Evolutionary conservation across 2,113 vertebrate species (phyloP).

Genomic region (Philantomba maxwellii): DNA sequence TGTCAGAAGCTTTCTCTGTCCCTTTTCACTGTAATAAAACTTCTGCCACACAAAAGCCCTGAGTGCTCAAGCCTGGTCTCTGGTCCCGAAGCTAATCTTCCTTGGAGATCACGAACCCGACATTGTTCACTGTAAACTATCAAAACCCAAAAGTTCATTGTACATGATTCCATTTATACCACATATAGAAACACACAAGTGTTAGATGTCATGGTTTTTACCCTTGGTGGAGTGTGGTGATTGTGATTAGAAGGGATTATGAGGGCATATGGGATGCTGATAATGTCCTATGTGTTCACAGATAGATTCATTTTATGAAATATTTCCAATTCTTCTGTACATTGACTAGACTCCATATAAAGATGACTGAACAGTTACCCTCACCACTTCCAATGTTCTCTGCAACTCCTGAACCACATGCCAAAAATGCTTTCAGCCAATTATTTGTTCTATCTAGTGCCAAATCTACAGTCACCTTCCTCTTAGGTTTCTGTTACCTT

Average conservation of each 20-base stretch:
- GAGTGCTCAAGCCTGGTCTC: not conserved
- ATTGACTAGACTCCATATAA: not conserved
- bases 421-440: not conserved
- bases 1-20: not conserved
- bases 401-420: not conserved
- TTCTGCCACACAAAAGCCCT: not conserved
- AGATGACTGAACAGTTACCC: not conserved
- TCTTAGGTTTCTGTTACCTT: not conserved
- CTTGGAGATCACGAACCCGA: not conserved
- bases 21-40: not conserved
- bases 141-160: not conserved
- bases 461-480: not conserved
- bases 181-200: not conserved
- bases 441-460: not conserved
- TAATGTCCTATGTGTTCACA: not conserved
- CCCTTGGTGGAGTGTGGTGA: not conserved
- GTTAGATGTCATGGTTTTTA: not conserved
- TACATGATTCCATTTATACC: not conserved
- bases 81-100: not conserved
- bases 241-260: not conserved
- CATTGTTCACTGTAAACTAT: not conserved
- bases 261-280: not conserved
- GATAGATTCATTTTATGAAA: not conserved
- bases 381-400: not conserved
- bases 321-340: not conserved